Evolutionary conservation across 2,888 invertebrate genomes (phyloP), one percentile per base, ranked within the genome.

Genomic region (Thysanoteuthis rhombus): DNA sequence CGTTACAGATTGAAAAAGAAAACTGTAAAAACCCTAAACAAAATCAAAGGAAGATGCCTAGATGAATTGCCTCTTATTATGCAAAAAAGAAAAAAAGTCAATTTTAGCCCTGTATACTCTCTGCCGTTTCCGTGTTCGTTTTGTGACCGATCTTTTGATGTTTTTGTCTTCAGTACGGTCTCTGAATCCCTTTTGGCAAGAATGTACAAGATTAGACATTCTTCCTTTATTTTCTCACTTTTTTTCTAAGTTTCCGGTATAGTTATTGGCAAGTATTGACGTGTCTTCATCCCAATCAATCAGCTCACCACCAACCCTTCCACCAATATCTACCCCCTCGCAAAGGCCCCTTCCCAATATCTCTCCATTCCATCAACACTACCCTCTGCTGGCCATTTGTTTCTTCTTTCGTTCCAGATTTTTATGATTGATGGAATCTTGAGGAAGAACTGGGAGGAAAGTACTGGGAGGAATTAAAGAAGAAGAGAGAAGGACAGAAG

Each of bases 131-230:
- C 52, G 1, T n/a, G n/a, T n/a, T 1, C 8, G 16, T 32, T 75
- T 8, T 12, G 0, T 8, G n/a, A 75, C 75, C 75, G 3, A 75
- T n/a, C 75, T n/a, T n/a, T n/a, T 75, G 75, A 75, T 75, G 75
- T 75, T n/a, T 8, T 75, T n/a, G n/a, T n/a, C n/a, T 12, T 75
- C n/a, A 10, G 75, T n/a, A 75, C n/a, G 32, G 75, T 8, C 32
- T 75, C n/a, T 75, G 75, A 75, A 75, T 75, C n/a, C 75, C n/a
- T n/a, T 75, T 75, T 75, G 75, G 75, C 75, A 75, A 75, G n/a
- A 32, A 32, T 75, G 12, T 75, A n/a, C 19, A 5, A 5, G n/a
- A 10, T n/a, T n/a, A n/a, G 47, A 16, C 22, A 47, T 47, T n/a
- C n/a, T 47, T 47, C 19, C 47, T 22, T 22, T 47, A 19, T 47